A percentile compares a stretch with the other conserved stretches of the same genome.
Conservation (phyloP, 2,113 vertebrate genomes). For the Speoplatyrhinus poulsoni region DNA sequence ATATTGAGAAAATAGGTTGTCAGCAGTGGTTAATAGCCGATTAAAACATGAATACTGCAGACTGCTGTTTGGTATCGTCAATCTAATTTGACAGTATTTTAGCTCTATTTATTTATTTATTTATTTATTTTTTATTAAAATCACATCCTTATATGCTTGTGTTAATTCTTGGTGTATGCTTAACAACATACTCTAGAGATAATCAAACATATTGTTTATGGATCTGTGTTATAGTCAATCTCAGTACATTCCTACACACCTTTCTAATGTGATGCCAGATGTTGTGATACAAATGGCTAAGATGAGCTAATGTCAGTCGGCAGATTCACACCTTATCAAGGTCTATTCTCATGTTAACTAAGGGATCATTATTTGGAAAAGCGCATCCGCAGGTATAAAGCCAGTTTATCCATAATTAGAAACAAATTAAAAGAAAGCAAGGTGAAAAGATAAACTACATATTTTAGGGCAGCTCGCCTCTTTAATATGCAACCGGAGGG, state of each 20-base stretch:
- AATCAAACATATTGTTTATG: not conserved
- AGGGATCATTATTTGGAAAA: constrained; percentile 62
- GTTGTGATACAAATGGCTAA: constrained; percentile 56
- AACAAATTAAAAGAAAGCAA: constrained; percentile 74
- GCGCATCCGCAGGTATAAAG: constrained; percentile 44
- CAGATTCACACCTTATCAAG: constrained; percentile 53
- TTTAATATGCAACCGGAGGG: constrained; percentile 58
- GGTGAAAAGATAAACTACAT: constrained; percentile 58
- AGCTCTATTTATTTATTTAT: not conserved
- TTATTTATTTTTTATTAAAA: not conserved
- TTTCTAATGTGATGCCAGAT: constrained; percentile 41
- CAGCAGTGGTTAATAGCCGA: no score
- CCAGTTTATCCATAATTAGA: constrained; percentile 73
- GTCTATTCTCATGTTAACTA: constrained; percentile 72
- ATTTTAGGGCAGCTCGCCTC: constrained; percentile 29
- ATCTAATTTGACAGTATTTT: not conserved
- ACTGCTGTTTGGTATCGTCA: not conserved
- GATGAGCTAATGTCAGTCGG: constrained; percentile 53
- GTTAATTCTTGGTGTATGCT: not conserved
- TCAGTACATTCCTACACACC: constrained; percentile 12
- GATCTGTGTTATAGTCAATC: not conserved
- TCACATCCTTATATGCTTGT: not conserved
- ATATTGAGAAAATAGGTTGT: not conserved
- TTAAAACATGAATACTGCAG: no score
- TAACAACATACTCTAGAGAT: not conserved